Percentiles rank a stretch among this genome's conserved stretches.
These are phyloP conservation scores for Lasioglossum calceatum DNA, from an alignment of 2,888 invertebrate species.

Conservation along the genomic window DNA sequence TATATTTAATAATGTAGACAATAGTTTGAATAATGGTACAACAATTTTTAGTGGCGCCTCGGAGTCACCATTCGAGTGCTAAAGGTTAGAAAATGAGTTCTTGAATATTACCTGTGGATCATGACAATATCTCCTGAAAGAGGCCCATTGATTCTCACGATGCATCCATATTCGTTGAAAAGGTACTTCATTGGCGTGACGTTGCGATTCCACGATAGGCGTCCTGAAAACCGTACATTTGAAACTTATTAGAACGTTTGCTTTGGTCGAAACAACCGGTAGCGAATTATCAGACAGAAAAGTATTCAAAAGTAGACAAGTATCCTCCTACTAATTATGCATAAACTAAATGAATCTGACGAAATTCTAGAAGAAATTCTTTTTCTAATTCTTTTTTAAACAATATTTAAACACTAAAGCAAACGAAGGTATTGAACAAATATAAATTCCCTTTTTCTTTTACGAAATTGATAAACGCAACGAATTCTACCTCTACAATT, in stretches of 20 bases:
- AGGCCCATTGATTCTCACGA: conserved; percentile 88
- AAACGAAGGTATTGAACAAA: no score
- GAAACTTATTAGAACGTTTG: neutral
- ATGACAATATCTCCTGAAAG: conserved; percentile 88
- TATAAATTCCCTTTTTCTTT: neutral
- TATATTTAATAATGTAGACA: no score
- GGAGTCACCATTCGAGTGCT: no score
- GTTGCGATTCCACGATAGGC: conserved; percentile 85
- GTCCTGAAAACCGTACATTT: conserved; percentile 70
- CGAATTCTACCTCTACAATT: neutral
- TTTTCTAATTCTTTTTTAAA: neutral
- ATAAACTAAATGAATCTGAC: neutral
- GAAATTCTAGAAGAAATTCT: neutral
- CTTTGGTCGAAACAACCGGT: no score
- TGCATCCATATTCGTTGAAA: conserved; percentile 87
- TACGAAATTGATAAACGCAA: no score
- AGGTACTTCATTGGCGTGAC: conserved; percentile 84
- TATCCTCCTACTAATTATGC: neutral
- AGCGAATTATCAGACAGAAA: neutral
- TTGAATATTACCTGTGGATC: conserved; percentile 79
- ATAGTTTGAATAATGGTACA: no score
- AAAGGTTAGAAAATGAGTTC: neutral
- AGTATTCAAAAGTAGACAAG: neutral
- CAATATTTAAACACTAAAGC: neutral
- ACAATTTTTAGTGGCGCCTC: no score